These are phyloP conservation scores for Platygyra sinensis DNA, from an alignment of 64 coral and sea anemone species.

Conservation along the genomic window DNA sequence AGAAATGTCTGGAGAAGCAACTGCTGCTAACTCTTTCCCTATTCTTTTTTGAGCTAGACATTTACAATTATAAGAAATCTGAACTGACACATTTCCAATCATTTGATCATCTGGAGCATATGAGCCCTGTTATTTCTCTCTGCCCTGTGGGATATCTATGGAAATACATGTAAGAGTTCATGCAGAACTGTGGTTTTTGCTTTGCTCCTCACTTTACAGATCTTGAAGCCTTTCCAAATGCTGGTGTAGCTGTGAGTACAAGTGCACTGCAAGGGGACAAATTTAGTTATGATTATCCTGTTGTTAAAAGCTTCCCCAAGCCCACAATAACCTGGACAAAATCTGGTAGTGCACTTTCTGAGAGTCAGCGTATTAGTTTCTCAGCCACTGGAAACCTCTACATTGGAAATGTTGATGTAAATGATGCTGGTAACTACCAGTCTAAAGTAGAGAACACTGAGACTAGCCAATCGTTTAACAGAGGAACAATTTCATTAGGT, in stretches of 20 bases:
- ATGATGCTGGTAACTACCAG: constrained; percentile 54
- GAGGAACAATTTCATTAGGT: constrained; percentile 26
- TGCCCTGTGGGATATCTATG: too few relatives aligned
- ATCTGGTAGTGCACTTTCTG: constrained; percentile 2
- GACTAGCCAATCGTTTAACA: constrained; percentile 7
- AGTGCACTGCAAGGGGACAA: constrained; percentile 5
- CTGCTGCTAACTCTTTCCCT: too few relatives aligned
- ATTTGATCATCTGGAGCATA: too few relatives aligned
- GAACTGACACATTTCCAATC: too few relatives aligned
- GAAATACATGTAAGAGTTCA: not conserved
- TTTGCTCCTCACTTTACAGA: not conserved
- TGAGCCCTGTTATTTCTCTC: too few relatives aligned
- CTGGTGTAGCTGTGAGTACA: not conserved
- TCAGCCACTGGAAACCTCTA: constrained; percentile 74
- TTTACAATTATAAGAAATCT: too few relatives aligned
- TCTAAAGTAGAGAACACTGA: constrained; percentile 73
- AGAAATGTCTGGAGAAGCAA: too few relatives aligned
- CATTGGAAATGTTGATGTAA: constrained; percentile 52
- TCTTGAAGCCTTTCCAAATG: constrained; percentile 1
- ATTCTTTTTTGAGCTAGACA: too few relatives aligned
- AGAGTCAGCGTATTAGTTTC: constrained; percentile 67
- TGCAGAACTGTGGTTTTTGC: not conserved
- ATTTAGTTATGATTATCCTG: constrained; percentile 16
- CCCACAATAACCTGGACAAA: constrained; percentile 65
- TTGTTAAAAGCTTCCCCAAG: constrained; percentile 63